Conservation (phyloP, 2,797 vertebrate genomes). For the Nyctalus aviator region DNA sequence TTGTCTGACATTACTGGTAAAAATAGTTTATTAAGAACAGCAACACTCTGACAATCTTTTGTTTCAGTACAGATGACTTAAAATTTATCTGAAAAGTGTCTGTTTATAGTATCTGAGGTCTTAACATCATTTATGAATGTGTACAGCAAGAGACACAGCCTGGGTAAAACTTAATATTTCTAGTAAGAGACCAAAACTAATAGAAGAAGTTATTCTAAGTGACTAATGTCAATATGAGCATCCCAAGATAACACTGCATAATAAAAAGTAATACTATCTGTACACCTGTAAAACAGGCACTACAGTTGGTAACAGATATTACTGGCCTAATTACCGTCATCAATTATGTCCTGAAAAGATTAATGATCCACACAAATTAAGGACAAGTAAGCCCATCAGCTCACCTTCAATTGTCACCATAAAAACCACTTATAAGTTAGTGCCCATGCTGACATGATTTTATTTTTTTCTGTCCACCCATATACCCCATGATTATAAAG, state of each 20-base stretch:
- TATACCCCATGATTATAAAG: background rate
- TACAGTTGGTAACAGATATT: background rate
- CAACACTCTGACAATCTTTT: background rate
- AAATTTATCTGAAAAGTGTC: background rate
- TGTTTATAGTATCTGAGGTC: background rate
- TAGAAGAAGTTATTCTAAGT: background rate
- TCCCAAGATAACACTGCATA: background rate
- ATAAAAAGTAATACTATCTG: background rate
- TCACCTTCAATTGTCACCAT: background rate
- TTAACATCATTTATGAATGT: background rate
- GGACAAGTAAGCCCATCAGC: background rate
- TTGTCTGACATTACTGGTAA: background rate
- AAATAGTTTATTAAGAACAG: background rate
- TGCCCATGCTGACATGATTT: background rate
- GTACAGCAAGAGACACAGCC: background rate
- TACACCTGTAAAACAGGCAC: background rate
- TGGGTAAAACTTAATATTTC: background rate
- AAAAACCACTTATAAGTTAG: background rate
- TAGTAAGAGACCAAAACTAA: background rate
- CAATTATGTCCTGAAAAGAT: background rate
- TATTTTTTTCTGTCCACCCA: background rate
- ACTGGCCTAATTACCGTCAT: background rate
- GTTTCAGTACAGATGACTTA: background rate
- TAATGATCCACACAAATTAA: background rate
- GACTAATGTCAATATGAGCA: background rate